Base-by-base conservation (phyloP, 2,888 invertebrate genomes). In the Drosophila hamatofila region DNA sequence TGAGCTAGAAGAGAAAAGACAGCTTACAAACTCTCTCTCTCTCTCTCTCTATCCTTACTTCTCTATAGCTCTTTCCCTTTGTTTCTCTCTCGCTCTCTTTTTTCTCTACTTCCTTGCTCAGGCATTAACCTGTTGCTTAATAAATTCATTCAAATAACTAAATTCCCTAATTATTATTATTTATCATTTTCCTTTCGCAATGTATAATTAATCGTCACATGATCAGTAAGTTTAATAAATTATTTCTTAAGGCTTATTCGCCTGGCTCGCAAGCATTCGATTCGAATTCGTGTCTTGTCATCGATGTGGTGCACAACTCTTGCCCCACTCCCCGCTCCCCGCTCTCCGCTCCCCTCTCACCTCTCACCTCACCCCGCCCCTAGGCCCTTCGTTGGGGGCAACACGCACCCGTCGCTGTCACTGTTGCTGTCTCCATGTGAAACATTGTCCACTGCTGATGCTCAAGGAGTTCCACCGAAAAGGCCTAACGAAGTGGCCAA, bases 381-480 rank as follows among this genome's bases (percentile, higher is more conserved):
- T n/a, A 33, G 49, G 8, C 16, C 21, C 21, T 2, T 16, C 39
- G 56, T 37, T 35, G 37, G 54, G 39, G 14, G 68, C 37, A 23
- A 55, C 58, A 60, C 35, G 51, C 55, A 48, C 41, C 55, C 33
- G 46, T 46, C 42, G 61, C 66, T 77, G 73, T 77, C 64, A 62
- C 65, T 69, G 68, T 63, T 63, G 68, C 71, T 65, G 69, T 64
- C 70, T 62, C 67, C 77, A 80, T 75, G 78, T 83, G 69, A 81
- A 81, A 83, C 83, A 81, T 75, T 83, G 84, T 84, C 85, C 81
- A 80, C 78, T 54, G 46, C 33, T 27, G 46, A 14, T 52, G 60
- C 70, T 82, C 71, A 78, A 87, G 75, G 80, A 87, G 84, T 84
- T 84, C 84, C 82, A 75, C 57, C 69, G 82, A 87, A 87, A 76